phyloP scores from a whole-genome alignment of 1,140 invertebrate species.

The Brachionus manjavacas region DNA sequence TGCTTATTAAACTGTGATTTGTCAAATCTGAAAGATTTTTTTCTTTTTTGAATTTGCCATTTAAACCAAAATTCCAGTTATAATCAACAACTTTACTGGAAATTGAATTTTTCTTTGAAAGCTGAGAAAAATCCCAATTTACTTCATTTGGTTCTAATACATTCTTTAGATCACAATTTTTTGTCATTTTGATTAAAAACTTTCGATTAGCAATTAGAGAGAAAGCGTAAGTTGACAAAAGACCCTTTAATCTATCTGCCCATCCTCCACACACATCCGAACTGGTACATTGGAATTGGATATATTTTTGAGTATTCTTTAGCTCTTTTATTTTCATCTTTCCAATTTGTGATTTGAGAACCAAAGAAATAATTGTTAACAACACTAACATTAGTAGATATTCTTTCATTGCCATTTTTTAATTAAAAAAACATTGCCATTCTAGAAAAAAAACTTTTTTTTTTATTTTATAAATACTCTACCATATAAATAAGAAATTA shows the following conservation, averaged over 20 bases:
- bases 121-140: neutral
- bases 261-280: constrained; percentile 2
- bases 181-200: constrained; percentile 24
- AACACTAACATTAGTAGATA: too few relatives aligned
- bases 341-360: too few relatives aligned
- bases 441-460: too few relatives aligned
- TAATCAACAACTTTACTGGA: neutral
- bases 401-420: too few relatives aligned
- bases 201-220: constrained; percentile 10
- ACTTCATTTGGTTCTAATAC: neutral
- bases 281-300: neutral
- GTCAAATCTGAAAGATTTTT: neutral
- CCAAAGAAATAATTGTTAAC: too few relatives aligned
- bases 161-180: constrained; percentile 11
- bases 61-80: neutral
- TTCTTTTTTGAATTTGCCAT: neutral
- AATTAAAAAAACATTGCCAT: too few relatives aligned
- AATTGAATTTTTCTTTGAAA: neutral
- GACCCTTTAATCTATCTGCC: constrained; percentile 18
- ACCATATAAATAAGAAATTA: too few relatives aligned
- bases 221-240: constrained; percentile 15
- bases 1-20: neutral
- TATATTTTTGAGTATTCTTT: neutral
- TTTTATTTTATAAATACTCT: too few relatives aligned
- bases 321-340: too few relatives aligned